These are phyloP conservation scores for Zootoca vivipara DNA, from an alignment of 2,113 vertebrate genomes.

Conservation along the genomic window DNA sequence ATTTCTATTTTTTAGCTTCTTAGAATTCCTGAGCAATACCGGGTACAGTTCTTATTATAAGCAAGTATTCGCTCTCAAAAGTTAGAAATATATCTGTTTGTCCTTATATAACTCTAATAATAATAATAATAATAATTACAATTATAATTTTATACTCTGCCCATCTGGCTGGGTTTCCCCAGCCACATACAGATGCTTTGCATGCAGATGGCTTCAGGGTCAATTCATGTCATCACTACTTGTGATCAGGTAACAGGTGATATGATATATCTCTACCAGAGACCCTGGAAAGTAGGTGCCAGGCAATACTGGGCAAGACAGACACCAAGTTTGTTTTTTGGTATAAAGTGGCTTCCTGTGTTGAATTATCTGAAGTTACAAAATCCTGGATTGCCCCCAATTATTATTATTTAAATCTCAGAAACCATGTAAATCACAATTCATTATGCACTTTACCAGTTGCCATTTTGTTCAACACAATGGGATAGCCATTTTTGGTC, in stretches of 20 bases:
- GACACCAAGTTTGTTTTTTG: background rate
- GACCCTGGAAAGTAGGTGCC: background rate
- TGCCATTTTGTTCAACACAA: background rate
- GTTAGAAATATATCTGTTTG: background rate
- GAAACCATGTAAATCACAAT: background rate
- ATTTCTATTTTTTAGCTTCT: too few relatives aligned
- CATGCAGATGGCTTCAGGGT: background rate
- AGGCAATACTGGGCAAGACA: background rate
- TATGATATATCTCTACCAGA: background rate
- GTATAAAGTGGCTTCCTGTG: background rate
- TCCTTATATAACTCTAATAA: background rate
- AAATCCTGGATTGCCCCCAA: background rate
- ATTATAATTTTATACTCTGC: too few relatives aligned
- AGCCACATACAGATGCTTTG: background rate
- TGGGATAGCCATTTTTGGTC: background rate
- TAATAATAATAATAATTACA: too few relatives aligned
- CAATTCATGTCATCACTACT: background rate
- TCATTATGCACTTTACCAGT: background rate
- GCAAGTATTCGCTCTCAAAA: background rate
- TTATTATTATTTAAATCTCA: background rate
- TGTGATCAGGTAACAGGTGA: background rate
- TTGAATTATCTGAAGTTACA: background rate
- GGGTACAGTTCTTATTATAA: too few relatives aligned
- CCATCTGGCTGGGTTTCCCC: too few relatives aligned
- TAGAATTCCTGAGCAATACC: too few relatives aligned